Evolutionary conservation across 2,888 invertebrate species (phyloP).

Genomic region (Stramonita haemastoma): DNA sequence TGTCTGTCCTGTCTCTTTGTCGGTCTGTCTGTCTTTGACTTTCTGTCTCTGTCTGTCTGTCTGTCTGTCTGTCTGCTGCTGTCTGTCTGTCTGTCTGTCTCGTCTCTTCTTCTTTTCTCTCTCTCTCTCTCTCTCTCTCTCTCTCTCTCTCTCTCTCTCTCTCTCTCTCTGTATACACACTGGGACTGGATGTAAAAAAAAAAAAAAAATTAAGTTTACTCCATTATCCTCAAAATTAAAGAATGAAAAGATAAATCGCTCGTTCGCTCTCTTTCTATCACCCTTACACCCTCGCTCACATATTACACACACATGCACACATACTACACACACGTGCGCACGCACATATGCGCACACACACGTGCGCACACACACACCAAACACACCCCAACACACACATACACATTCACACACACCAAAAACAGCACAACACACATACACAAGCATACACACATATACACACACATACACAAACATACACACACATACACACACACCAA

Average conservation of each 20-base stretch:
- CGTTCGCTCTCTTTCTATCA: background rate
- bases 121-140: conserved; percentile 28
- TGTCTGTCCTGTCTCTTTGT: background rate
- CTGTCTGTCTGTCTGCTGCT: background rate
- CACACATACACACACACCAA: background rate
- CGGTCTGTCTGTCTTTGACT: background rate
- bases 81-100: background rate
- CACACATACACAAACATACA: too few relatives aligned
- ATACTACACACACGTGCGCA: background rate
- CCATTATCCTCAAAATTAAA: too few relatives aligned
- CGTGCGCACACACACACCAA: background rate
- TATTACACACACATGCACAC: background rate
- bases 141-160: background rate
- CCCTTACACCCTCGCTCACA: too few relatives aligned
- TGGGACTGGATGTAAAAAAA: too few relatives aligned
- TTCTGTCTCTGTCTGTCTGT: background rate
- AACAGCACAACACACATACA: background rate
- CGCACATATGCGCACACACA: background rate
- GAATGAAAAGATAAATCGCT: too few relatives aligned
- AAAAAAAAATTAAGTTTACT: too few relatives aligned
- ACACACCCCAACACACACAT: too few relatives aligned
- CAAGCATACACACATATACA: too few relatives aligned
- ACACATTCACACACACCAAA: background rate
- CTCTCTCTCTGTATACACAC: too few relatives aligned
- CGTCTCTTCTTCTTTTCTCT: conserved; percentile 10